Conservation (phyloP, 2,888 invertebrate genomes). For the Drosophila austrosaltans region DNA sequence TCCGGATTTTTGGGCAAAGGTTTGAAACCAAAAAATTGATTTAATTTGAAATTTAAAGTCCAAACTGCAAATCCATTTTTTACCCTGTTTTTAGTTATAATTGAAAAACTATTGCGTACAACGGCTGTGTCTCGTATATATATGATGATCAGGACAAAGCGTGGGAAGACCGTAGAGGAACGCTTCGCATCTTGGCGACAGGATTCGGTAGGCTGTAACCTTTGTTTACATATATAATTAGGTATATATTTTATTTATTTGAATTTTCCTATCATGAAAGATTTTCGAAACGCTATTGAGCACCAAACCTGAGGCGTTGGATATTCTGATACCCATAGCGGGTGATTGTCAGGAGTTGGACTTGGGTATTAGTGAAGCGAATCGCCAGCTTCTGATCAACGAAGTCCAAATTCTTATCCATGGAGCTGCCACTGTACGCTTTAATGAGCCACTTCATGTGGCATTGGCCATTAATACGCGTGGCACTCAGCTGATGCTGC, state of each 20-base stretch:
- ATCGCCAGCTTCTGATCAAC: constrained; percentile 73
- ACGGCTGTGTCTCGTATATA: constrained; percentile 85
- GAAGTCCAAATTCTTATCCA: constrained; percentile 88
- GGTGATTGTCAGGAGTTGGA: constrained; percentile 82
- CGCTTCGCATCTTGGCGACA: constrained; percentile 88
- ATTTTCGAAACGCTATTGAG: constrained; percentile 45
- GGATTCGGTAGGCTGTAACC: constrained; percentile 85
- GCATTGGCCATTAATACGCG: constrained; percentile 89
- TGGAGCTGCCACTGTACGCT: constrained; percentile 94
- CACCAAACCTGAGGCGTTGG: constrained; percentile 70
- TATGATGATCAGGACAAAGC: constrained; percentile 85
- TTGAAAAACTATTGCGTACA: constrained; percentile 72
- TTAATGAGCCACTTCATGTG: constrained; percentile 88
- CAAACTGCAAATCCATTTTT: constrained; percentile 5
- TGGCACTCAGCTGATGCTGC: constrained; percentile 87
- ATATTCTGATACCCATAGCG: constrained; percentile 77
- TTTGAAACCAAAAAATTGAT: background rate
- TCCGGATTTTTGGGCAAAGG: constrained; percentile 48
- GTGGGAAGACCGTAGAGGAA: constrained; percentile 87
- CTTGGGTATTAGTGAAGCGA: constrained; percentile 81
- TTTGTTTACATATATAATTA: background rate
- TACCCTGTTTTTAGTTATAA: constrained; percentile 38
- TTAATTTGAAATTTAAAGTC: background rate
- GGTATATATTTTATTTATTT: background rate
- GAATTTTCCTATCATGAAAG: background rate